Percentiles rank a stretch among this genome's conserved stretches.
Conservation (phyloP, 2,888 invertebrate species). For the Acleris holmiana region DNA sequence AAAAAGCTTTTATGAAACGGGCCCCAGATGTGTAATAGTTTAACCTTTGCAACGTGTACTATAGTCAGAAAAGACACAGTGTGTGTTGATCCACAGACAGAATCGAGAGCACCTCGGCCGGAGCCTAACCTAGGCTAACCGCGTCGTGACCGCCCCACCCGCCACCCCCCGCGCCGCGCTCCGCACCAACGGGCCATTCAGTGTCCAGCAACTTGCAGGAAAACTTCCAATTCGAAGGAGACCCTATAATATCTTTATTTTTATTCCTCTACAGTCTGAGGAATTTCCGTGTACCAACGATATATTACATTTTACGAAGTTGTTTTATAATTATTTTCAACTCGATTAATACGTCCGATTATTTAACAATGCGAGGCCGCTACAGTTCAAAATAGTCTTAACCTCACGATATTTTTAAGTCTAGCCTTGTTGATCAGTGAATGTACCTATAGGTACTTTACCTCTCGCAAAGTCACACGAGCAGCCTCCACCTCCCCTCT, state of each 20-base stretch:
- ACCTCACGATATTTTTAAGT: not conserved
- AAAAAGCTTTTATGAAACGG: no score
- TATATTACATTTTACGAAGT: no score
- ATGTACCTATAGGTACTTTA: slow-evolving; percentile 27
- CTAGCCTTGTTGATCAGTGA: slow-evolving; percentile 7
- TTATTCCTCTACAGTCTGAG: no score
- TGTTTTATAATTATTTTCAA: no score
- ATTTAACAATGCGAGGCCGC: no score
- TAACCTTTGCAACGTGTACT: slow-evolving; percentile 4
- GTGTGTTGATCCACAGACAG: slow-evolving; percentile 47
- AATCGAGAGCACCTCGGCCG: slow-evolving; percentile 50
- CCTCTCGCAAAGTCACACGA: slow-evolving; percentile 36
- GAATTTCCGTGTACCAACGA: no score
- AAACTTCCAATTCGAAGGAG: no score
- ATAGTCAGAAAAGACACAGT: slow-evolving; percentile 15
- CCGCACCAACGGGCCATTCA: slow-evolving; percentile 42
- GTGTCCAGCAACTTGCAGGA: slow-evolving; percentile 28
- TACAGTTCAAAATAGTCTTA: no score
- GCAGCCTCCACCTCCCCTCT: slow-evolving; percentile 50
- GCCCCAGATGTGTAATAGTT: no score
- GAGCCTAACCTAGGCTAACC: slow-evolving; percentile 70
- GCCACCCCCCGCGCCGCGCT: slow-evolving; percentile 43
- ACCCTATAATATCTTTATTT: no score
- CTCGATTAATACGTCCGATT: no score
- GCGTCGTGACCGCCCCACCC: slow-evolving; percentile 68